These are phyloP conservation scores for Prunella himalayana DNA, from an alignment of 2,113 vertebrate genomes.

Conservation along the genomic window DNA sequence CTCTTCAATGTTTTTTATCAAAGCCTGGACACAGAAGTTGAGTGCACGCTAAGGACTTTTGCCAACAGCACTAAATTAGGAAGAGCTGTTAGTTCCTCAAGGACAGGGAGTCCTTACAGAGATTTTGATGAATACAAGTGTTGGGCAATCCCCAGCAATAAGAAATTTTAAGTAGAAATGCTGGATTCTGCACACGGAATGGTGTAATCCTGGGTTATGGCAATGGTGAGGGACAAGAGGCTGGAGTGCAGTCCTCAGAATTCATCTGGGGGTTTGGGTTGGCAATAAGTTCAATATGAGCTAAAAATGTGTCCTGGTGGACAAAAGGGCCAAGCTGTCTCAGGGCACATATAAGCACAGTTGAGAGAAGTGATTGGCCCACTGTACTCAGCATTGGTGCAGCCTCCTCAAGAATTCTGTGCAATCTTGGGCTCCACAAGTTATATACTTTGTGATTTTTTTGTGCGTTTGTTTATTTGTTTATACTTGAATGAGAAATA, in stretches of 20 bases:
- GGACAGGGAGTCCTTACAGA: not conserved
- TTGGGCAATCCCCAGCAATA: not conserved
- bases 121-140: not conserved
- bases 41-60: not conserved
- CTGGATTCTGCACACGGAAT: not conserved
- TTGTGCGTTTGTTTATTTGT: not conserved
- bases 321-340: not conserved
- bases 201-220: not conserved
- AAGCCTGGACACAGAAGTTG: not conserved
- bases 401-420: not conserved
- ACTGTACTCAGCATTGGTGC: not conserved
- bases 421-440: not conserved
- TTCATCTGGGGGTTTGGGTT: not conserved
- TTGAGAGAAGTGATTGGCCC: not conserved
- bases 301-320: not conserved
- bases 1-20: not conserved
- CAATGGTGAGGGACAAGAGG: not conserved
- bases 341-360: fast-evolving
- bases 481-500: not conserved
- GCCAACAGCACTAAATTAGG: not conserved
- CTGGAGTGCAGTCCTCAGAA: not conserved
- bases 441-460: no score
- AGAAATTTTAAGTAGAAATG: not conserved
- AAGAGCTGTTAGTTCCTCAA: not conserved
- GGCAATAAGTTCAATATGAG: not conserved